These are phyloP conservation scores for Cactoblastis cactorum DNA, from an alignment of 2,888 invertebrate genomes.

Conservation along the genomic window DNA sequence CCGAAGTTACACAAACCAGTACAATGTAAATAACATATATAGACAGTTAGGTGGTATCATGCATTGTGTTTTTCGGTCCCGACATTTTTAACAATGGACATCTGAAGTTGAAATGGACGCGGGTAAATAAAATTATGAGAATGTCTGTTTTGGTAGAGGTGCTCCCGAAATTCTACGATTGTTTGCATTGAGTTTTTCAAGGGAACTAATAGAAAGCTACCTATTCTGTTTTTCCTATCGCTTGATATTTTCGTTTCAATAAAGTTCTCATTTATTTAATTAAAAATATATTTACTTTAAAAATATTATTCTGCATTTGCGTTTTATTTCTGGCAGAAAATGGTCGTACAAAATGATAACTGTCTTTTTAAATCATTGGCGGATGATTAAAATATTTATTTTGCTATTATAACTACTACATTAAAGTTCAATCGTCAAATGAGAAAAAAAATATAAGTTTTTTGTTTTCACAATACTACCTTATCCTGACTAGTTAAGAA, in stretches of 20 bases:
- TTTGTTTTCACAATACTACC: too few relatives aligned
- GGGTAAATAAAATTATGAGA: conserved; percentile 2
- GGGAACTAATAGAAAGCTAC: background rate
- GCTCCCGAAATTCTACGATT: background rate
- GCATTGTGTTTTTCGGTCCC: conserved; percentile 17
- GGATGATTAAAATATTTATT: too few relatives aligned
- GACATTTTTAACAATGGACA: conserved; percentile 12
- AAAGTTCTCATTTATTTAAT: too few relatives aligned
- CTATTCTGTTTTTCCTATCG: background rate
- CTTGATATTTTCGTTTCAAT: too few relatives aligned
- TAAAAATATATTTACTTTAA: too few relatives aligned
- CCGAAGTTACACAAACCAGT: conserved; percentile 47
- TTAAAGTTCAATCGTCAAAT: too few relatives aligned
- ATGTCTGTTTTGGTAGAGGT: conserved; percentile 19
- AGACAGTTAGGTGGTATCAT: conserved; percentile 26
- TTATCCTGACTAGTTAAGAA: background rate
- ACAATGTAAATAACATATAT: conserved; percentile 41
- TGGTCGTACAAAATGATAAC: too few relatives aligned
- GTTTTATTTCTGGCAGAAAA: too few relatives aligned
- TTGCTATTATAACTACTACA: too few relatives aligned
- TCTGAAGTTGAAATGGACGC: conserved; percentile 7
- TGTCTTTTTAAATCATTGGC: too few relatives aligned
- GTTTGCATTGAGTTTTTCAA: background rate
- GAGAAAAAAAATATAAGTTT: too few relatives aligned
- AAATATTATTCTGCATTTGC: too few relatives aligned